Base-by-base conservation (phyloP, 2,113 vertebrate genomes). In the Tragelaphus strepsiceros region DNA sequence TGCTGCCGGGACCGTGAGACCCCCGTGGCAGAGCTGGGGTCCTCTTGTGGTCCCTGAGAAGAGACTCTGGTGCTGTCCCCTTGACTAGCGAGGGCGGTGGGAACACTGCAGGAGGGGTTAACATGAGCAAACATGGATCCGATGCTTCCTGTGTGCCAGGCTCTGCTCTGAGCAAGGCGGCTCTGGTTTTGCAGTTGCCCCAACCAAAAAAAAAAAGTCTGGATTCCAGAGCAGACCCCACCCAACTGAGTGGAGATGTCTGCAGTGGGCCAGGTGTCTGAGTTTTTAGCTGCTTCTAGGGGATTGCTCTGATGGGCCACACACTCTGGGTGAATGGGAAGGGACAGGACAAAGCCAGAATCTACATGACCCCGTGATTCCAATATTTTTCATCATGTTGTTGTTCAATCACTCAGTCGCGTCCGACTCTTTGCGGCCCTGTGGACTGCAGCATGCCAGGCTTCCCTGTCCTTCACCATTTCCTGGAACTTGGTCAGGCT, bases 11-110 rank as follows among this genome's bases (percentile, higher is more conserved):
- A 30, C 54, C 88, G 67, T 90, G 95, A 87, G 43, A 82, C 0
- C 0, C 15, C 17, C 8, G 13, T 39, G 21, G 43, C 10, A 67
- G 95, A 26, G 43, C 9, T 2, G 0, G 21, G 3, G 80, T 83
- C n/a, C 59, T 71, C 92, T 78, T 9, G 0, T 46, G 86, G 53
- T 59, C 95, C 49, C 51, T 77, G n/a, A 58, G 62, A 46, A 77
- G 64, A 19, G 24, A 58, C 3, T 94, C 64, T 90, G 56, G 1
- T 19, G 12, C 64, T 15, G 5, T 77, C 78, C 32, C 56, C 24
- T 83, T 26, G 61, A 17, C 9, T 0, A 51, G 14, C 0, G 0
- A 43, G n/a, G 46, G 32, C 3, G 10, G 1, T 24, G 56, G 49
- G 15, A 1, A 53, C 4, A 14, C 51, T 4, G 21, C 26, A n/a